Evolutionary conservation across 2,888 invertebrate genomes (phyloP), one percentile per base, ranked within the genome.

Genomic region (Andrena marginata): DNA sequence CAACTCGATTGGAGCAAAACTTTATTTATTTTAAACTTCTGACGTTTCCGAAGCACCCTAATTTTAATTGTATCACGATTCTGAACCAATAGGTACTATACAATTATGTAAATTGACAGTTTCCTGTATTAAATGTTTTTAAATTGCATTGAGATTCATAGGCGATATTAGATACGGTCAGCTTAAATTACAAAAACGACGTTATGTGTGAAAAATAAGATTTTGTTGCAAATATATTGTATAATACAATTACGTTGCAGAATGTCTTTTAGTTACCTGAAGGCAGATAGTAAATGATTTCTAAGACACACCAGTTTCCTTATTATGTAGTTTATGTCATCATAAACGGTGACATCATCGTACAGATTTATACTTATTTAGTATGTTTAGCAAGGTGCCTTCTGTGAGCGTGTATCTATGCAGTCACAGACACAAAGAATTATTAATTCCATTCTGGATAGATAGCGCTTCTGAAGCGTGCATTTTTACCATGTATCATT

Each of bases 351-450:
- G 77, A 80, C 65, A 60, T 80, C 77, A 80, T 62, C 54, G 20
- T 23, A 23, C 56, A 26, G 69, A 69, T 81, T 74, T 79, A 65
- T 62, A 62, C 80, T 71, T 77, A 67, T 80, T 80, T 71, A 65
- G 49, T 62, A n/a, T 42, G 48, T 64, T 80, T 67, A 71, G 71
- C 54, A 71, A 71, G 60, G 31, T 70, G 65, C 31, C n/a, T 67
- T 48, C 10, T 42, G 20, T 54, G n/a, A 4, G 26, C 8, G 42
- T 48, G 13, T 16, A 73, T 48, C n/a, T 48, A n/a, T 31, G 31
- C 35, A 49, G 6, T 13, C 10, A 23, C 42, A 16, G 42, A 42
- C 29, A 42, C 13, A 62, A 62, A 54, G 59, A 54, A 80, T 64
- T 35, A 56, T 48, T 16, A 51, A 70, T 70, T 76, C 51, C 51